Evolutionary conservation across 2,113 vertebrate genomes (phyloP), one percentile per base, ranked within the genome.

Genomic region (Pongo pygmaeus): DNA sequence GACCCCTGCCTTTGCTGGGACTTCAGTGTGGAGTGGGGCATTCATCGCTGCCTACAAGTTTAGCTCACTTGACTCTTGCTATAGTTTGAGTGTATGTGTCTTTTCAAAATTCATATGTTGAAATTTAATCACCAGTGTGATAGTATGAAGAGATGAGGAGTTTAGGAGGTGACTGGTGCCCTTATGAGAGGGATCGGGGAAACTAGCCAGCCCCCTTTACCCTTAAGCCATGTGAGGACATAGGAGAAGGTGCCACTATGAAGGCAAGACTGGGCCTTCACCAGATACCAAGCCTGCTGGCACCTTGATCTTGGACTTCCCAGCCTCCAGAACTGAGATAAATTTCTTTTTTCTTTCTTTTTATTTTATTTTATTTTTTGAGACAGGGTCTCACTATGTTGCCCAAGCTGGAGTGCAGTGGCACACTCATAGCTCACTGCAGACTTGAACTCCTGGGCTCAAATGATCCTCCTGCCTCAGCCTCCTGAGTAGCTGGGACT

Each of bases 11-110:
- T 46, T 18, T 40, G 40, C 77, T 18, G 70, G 70, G 61, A 52
- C 48, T 77, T 40, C 3, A 27, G 55, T 32, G 0, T 3, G 38
- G 48, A 74, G n/a, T 11, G 6, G 70, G 52, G 6, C 27, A 11
- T 3, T 9, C 46, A 5, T 2, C 5, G 27, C 25, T n/a, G 55
- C 48, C 32, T 2, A 0, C 0, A 7, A 25, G 52, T 11, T 72
- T 38, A 4, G 43, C 8, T 55, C 20, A 10, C 16, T 8, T 52
- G 81, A 17, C 23, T 52, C 40, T 70, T 30, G 40, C 72, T 77
- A 16, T 7, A 27, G 25, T 77, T 77, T 77, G 74, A 46, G 4
- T 16, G 40, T 8, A 27, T 13, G 23, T 8, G 13, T 46, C 25
- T 25, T 25, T 46, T 77, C 40, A 77, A 77, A 46, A 30, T 77